A percentile compares a stretch with the other conserved stretches of the same genome.
These are phyloP conservation scores for Rhinoptilus africanus DNA, from an alignment of 2,113 vertebrate genomes.

Conservation along the genomic window DNA sequence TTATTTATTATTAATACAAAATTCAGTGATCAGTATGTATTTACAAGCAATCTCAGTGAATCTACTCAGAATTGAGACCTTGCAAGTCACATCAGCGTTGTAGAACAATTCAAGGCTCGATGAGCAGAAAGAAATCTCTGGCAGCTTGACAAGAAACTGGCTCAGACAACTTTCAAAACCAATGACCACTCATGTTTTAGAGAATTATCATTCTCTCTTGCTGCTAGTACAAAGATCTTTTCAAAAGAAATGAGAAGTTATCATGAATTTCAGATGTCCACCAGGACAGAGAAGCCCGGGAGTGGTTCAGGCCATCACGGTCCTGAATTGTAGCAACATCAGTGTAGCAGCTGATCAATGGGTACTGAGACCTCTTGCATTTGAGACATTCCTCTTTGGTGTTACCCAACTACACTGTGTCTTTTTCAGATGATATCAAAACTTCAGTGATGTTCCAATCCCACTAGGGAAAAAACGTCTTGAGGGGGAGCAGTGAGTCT, in stretches of 20 bases:
- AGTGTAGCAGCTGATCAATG: neutral
- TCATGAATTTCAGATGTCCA: neutral
- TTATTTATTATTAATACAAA: constrained; percentile 47
- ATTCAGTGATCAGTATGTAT: neutral
- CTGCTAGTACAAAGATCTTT: neutral
- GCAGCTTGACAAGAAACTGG: neutral
- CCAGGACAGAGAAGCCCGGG: neutral
- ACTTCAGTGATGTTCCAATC: neutral
- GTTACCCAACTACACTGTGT: neutral
- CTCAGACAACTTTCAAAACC: neutral
- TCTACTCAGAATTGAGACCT: neutral
- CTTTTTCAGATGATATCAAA: neutral
- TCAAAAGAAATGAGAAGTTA: neutral
- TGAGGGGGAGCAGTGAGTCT: neutral
- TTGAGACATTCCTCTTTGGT: neutral
- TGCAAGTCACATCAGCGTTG: neutral
- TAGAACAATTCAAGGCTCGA: neutral
- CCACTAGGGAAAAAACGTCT: neutral
- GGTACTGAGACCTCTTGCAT: rapidly evolving
- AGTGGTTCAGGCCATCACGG: neutral
- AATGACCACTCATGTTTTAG: neutral
- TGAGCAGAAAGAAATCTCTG: neutral
- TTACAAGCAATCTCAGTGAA: neutral
- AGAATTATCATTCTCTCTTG: neutral
- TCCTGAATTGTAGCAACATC: neutral